Evolutionary conservation across 2,888 invertebrate genomes (phyloP).

Genomic region (Sarcophaga subvicina): DNA sequence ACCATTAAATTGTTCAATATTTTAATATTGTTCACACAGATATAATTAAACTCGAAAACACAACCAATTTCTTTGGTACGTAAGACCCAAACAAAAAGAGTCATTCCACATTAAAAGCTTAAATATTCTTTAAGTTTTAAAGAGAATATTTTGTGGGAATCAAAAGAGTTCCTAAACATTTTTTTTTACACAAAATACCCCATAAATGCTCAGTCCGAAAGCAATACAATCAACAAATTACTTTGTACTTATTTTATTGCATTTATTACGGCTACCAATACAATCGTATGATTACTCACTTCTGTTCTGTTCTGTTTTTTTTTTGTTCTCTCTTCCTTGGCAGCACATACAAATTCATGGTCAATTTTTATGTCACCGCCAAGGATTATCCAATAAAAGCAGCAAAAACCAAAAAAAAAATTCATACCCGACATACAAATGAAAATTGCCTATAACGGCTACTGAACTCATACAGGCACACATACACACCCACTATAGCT

Average conservation of each 20-base stretch:
- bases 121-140: no score
- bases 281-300: background rate
- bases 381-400: background rate
- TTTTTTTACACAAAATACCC: no score
- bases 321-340: background rate
- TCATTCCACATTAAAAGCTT: no score
- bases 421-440: background rate
- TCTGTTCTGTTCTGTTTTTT: background rate
- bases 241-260: background rate
- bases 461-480: no score
- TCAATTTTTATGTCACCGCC: slow-evolving; percentile 14
- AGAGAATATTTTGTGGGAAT: no score
- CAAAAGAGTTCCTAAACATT: no score
- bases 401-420: background rate
- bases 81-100: no score
- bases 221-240: background rate
- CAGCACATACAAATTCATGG: slow-evolving; percentile 10
- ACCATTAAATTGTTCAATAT: background rate
- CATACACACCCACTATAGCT: no score
- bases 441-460: background rate
- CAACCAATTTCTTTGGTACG: no score
- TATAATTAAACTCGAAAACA: no score
- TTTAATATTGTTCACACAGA: background rate
- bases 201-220: background rate
- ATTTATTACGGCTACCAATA: background rate